These are phyloP conservation scores for Alentia gelatinosa DNA, from an alignment of 2,888 invertebrate genomes.

Conservation along the genomic window DNA sequence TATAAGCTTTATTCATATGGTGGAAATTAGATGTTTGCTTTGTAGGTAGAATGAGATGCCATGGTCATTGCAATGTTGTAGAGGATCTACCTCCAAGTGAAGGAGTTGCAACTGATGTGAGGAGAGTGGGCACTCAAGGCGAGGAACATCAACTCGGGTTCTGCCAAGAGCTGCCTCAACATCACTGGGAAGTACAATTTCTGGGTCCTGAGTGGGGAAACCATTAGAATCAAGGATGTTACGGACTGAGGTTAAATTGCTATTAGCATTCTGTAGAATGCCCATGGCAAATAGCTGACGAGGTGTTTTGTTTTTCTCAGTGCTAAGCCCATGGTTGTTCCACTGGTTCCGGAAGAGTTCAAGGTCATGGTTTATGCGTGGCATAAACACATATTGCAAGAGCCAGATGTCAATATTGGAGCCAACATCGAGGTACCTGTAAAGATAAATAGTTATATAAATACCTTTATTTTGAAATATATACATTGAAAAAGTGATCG, in stretches of 20 bases:
- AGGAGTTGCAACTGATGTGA: background rate
- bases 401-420: conserved; percentile 53
- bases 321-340: conserved; percentile 60
- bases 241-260: background rate
- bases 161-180: background rate
- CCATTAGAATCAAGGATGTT: background rate
- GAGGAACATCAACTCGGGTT: background rate
- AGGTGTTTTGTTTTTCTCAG: conserved; percentile 53
- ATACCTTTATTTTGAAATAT: no score
- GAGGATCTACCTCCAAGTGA: background rate
- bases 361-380: conserved; percentile 53
- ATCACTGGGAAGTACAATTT: background rate
- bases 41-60: background rate
- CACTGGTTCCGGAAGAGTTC: conserved; percentile 54
- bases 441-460: no score
- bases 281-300: conserved; percentile 51
- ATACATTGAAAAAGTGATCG: no score
- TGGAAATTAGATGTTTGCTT: background rate
- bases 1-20: background rate
- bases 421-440: background rate
- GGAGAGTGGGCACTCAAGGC: background rate
- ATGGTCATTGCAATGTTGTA: background rate
- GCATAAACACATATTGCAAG: conserved; percentile 55
- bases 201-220: background rate
- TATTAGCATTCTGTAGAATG: background rate